phyloP scores from a whole-genome alignment of 2,888 invertebrate species.

The Amiota communis region DNA sequence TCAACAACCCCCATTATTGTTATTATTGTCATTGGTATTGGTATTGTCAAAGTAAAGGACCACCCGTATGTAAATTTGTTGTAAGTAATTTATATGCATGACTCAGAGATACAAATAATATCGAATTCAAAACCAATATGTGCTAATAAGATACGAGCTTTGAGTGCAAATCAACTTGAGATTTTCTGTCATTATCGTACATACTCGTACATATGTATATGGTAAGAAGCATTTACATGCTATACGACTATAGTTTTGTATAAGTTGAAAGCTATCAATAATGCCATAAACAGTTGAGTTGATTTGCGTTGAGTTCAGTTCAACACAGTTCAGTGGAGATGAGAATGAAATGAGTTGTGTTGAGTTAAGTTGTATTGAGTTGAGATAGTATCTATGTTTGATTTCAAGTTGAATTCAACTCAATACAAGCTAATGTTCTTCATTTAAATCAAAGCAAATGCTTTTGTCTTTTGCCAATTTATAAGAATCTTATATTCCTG shows the following conservation, averaged over 20 bases:
- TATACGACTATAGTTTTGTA: too few relatives aligned
- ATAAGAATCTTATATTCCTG: constrained; percentile 1
- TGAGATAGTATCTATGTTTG: too few relatives aligned
- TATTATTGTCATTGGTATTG: too few relatives aligned
- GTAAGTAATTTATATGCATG: too few relatives aligned
- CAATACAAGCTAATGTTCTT: constrained; percentile 36
- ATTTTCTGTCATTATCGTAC: constrained; percentile 40
- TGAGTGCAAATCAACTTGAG: constrained; percentile 23
- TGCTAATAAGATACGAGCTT: constrained; percentile 4
- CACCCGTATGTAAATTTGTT: too few relatives aligned
- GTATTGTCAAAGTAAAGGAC: too few relatives aligned
- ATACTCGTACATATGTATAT: constrained; percentile 28
- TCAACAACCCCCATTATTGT: constrained; percentile 28
- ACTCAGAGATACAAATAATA: neutral
- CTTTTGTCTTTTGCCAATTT: constrained; percentile 36
- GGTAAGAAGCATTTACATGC: constrained; percentile 39
- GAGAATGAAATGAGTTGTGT: too few relatives aligned
- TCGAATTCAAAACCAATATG: constrained; percentile 2
- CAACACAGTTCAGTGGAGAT: too few relatives aligned
- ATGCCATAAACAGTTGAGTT: too few relatives aligned
- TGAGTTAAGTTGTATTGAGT: too few relatives aligned
- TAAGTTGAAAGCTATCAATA: too few relatives aligned
- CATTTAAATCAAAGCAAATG: constrained; percentile 55
- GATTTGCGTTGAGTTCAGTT: too few relatives aligned
- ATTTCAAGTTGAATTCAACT: neutral